phyloP scores from a whole-genome alignment of 2,888 invertebrate species.

The Eilema sororculum region DNA sequence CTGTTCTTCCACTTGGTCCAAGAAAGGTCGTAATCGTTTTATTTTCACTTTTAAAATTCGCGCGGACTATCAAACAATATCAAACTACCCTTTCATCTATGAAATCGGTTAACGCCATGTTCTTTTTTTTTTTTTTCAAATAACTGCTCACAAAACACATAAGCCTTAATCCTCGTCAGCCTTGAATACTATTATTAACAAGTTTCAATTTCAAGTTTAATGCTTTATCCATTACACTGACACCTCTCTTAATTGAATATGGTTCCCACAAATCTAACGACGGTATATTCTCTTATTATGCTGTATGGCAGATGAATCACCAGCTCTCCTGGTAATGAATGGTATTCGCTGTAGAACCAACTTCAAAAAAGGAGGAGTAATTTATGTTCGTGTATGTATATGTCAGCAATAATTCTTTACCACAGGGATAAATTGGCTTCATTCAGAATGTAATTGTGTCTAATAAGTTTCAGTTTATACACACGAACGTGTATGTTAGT shows the following conservation, averaged over 20 bases:
- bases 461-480: not conserved
- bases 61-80: too few species aligned
- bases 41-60: too few species aligned
- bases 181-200: not conserved
- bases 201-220: not conserved
- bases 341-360: not conserved
- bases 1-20: too few species aligned
- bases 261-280: conserved; percentile 25
- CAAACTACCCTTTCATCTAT: too few species aligned
- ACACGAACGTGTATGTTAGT: not conserved
- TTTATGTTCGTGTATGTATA: not conserved
- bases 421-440: not conserved
- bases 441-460: not conserved
- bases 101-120: too few species aligned
- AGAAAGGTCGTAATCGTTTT: too few species aligned
- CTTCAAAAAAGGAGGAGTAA: not conserved
- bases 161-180: not conserved
- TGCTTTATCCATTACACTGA: conserved; percentile 1
- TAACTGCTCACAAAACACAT: not conserved
- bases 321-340: not conserved
- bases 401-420: conserved; percentile 4
- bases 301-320: not conserved
- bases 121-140: too few species aligned
- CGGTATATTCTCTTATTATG: conserved; percentile 27
- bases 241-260: conserved; percentile 9